Percentiles rank a stretch among this genome's conserved stretches.
These are phyloP conservation scores for Drosophila pseudoananassae DNA, from an alignment of 1,140 invertebrate species.

Conservation along the genomic window DNA sequence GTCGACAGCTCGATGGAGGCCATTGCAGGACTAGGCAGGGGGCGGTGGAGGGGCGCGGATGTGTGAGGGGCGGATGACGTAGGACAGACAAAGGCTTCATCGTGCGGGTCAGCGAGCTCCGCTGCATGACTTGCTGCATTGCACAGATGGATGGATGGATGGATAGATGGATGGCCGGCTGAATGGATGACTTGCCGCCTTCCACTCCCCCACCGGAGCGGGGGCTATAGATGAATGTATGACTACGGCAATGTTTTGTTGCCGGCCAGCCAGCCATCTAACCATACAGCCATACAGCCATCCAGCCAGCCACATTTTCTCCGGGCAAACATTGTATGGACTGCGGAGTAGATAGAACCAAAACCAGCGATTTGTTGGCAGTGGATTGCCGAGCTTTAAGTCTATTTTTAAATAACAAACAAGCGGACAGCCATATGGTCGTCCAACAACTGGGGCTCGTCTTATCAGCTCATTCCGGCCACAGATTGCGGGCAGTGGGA, in stretches of 20 bases:
- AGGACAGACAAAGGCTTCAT: slow-evolving; percentile 70
- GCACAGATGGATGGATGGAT: slow-evolving; percentile 76
- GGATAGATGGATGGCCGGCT: slow-evolving; percentile 57
- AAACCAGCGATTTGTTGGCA: slow-evolving; percentile 53
- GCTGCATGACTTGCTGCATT: slow-evolving; percentile 81
- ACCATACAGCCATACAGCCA: neutral
- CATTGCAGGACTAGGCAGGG: neutral
- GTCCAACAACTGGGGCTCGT: slow-evolving; percentile 19
- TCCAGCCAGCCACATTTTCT: slow-evolving; percentile 63
- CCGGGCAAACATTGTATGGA: slow-evolving; percentile 54
- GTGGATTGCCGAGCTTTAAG: slow-evolving; percentile 44
- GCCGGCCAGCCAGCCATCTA: slow-evolving; percentile 46
- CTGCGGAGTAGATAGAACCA: slow-evolving; percentile 20
- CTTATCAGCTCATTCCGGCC: slow-evolving; percentile 50
- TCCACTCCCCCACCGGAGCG: slow-evolving; percentile 14
- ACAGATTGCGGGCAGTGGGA: slow-evolving; percentile 40
- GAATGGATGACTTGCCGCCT: slow-evolving; percentile 49
- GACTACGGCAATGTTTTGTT: slow-evolving; percentile 60
- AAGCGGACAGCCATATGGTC: slow-evolving; percentile 10
- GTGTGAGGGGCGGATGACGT: slow-evolving; percentile 10
- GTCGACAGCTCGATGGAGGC: slow-evolving; percentile 41
- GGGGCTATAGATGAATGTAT: slow-evolving; percentile 60
- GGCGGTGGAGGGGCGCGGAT: neutral
- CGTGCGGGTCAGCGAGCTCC: slow-evolving; percentile 78
- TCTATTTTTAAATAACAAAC: slow-evolving; percentile 43